Conservation (phyloP, 2,113 vertebrate genomes). For the Ovis canadensis region DNA sequence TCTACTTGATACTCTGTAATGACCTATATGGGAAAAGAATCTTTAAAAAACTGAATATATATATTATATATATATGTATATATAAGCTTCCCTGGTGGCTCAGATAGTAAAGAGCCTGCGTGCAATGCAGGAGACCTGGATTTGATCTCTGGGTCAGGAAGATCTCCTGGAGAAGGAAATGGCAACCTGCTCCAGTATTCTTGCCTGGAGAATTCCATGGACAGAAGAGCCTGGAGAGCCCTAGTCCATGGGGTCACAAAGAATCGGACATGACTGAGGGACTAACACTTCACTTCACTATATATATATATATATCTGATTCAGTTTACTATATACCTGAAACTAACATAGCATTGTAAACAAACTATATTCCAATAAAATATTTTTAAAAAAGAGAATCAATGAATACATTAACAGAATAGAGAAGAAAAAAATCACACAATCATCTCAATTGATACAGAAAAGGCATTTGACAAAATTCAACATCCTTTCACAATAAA, state of each 20-base stretch:
- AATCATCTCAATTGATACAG: not conserved
- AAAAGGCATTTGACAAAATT: not conserved
- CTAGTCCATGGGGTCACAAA: not conserved
- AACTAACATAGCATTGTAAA: not conserved
- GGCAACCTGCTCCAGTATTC: not conserved
- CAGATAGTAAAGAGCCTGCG: not conserved
- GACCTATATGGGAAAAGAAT: not conserved
- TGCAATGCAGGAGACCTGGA: not conserved
- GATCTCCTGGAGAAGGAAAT: not conserved
- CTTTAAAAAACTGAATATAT: not conserved
- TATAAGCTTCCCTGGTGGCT: not conserved
- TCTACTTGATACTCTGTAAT: not conserved
- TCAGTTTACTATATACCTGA: not conserved
- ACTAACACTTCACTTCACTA: not conserved
- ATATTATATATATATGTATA: not conserved
- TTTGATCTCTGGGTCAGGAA: not conserved
- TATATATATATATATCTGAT: not conserved
- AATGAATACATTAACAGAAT: not conserved
- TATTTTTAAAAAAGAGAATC: not conserved
- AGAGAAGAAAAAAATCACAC: not conserved
- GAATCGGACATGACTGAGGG: not conserved
- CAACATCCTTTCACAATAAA: not conserved
- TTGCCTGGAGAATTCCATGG: not conserved
- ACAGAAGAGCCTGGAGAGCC: not conserved
- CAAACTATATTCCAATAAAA: not conserved